Evolutionary conservation across 92 coral and sea anemone genomes (phyloP), one percentile per base, ranked within the genome.

Genomic region (Blastomussa wellsi): DNA sequence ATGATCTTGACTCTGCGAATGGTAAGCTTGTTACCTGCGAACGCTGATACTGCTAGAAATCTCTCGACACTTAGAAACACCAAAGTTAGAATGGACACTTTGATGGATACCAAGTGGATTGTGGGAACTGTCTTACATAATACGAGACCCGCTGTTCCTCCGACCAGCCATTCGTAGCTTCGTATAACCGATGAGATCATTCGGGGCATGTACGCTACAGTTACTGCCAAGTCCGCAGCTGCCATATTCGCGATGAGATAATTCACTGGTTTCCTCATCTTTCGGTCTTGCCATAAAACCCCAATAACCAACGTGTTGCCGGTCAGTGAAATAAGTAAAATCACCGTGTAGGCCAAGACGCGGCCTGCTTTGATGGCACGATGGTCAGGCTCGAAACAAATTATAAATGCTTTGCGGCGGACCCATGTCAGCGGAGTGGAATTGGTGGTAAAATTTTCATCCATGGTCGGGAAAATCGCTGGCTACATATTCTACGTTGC

Each of bases 191-290:
- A 72, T 41, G 76, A 80, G 17, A 80, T 49, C 60, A 80, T 80
- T 31, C 39, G 74, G 7, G 84, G 84, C 84, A 39, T 80, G 76
- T 80, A 80, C 16, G 37, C 55, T 20, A 79, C 36, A 37, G 91
- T 88, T 76, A 88, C 84, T 1, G 81, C 60, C 81, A 88, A 86
- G 57, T 84, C 91, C 1, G 89, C 77, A 35, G 11, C 57, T 31
- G 88, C 86, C 88, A 88, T 83, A 29, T 88, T 88, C 31, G 82
- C 89, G 22, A 84, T 84, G 70, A 88, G 86, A 39, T 57, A 88
- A 55, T 84, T 84, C 49, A 88, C 86, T n/a, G 84, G 80, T 72
- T 84, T 88, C 51, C 72, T 84, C 91, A 88, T 88, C 48, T 86
- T 75, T 37, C 86, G 65, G 35, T 88, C 85, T 65, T 60, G 85